phyloP scores from a whole-genome alignment of 30 jellyfish, hydroid and myxozoan genomes.

The Hydractinia echinata region DNA sequence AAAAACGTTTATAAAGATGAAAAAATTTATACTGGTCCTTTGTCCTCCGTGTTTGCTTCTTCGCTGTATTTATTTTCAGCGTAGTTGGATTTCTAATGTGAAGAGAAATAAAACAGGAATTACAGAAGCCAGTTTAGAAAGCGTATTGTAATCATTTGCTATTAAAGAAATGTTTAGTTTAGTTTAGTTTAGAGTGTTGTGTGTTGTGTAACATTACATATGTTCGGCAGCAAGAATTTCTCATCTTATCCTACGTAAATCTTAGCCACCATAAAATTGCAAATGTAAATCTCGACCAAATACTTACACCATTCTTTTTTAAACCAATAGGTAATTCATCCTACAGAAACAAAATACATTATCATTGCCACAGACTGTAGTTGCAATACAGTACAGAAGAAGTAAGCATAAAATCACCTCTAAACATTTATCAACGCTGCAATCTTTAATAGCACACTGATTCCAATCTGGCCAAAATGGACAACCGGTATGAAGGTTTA shows the following conservation, averaged over 20 bases:
- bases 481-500: slow-evolving; percentile 72
- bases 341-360: background rate
- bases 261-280: too few relatives aligned
- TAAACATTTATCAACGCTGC: slow-evolving; percentile 85
- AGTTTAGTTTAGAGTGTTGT: too few relatives aligned
- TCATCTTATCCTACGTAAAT: too few relatives aligned
- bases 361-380: background rate
- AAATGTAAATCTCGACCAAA: too few relatives aligned
- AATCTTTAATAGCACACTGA: slow-evolving; percentile 80
- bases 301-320: background rate
- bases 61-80: background rate
- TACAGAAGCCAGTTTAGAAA: too few relatives aligned
- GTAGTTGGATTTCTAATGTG: background rate
- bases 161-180: too few relatives aligned
- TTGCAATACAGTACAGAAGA: background rate
- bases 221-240: too few relatives aligned
- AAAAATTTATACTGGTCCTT: background rate
- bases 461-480: slow-evolving; percentile 96
- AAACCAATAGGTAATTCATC: slow-evolving; percentile 86
- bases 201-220: too few relatives aligned
- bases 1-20: background rate
- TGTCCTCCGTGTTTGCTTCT: background rate
- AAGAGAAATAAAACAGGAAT: too few relatives aligned
- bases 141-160: too few relatives aligned
- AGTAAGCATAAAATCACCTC: slow-evolving; percentile 24